Evolutionary conservation across 2,797 vertebrate genomes (phyloP).

Genomic region (Alfaro cultratus): DNA sequence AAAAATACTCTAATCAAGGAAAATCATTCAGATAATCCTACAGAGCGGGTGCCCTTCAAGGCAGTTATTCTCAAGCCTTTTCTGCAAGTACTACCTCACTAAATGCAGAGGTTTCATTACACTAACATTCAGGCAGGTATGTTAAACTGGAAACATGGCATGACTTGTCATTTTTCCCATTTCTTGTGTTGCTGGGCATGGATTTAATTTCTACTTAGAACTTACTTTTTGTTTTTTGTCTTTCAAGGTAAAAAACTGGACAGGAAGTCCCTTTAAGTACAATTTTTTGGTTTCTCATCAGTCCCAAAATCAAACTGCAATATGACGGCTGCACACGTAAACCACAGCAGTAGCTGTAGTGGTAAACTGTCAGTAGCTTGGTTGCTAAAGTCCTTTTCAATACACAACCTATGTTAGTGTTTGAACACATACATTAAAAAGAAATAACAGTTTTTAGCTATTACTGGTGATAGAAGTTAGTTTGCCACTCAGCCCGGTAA

Average conservation of each 20-base stretch:
- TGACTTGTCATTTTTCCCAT: neutral
- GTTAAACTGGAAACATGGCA: neutral
- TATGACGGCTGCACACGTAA: neutral
- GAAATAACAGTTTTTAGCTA: neutral
- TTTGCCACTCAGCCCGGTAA: neutral
- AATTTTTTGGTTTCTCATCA: neutral
- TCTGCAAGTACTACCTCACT: neutral
- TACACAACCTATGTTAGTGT: neutral
- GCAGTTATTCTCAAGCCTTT: neutral
- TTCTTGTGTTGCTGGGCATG: neutral
- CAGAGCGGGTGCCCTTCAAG: neutral
- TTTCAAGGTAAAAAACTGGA: neutral
- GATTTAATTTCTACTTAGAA: neutral
- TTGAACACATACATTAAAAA: neutral
- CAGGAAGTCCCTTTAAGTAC: neutral
- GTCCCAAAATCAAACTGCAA: neutral
- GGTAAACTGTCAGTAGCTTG: neutral
- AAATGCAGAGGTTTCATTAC: neutral
- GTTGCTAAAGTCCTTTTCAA: neutral
- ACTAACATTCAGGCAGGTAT: neutral
- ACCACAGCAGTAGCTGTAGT: neutral
- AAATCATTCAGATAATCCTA: conserved; percentile 38
- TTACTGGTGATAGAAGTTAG: neutral
- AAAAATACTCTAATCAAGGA: conserved; percentile 34
- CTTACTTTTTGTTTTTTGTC: neutral